phyloP scores from a whole-genome alignment of 2,888 invertebrate genomes.

The Rhyacophila evoluta region DNA sequence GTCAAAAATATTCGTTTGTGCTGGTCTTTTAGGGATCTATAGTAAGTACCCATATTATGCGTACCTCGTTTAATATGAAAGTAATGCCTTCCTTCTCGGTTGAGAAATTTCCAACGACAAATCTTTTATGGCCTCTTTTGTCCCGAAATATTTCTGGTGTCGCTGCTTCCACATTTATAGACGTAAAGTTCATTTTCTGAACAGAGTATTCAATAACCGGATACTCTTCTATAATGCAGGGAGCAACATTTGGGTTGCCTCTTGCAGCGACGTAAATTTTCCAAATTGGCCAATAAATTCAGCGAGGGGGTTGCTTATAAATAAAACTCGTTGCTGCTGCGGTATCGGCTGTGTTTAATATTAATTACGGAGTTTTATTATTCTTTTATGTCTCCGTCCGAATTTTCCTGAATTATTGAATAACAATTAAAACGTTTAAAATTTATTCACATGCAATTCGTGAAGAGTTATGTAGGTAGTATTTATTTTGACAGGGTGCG shows the following conservation, averaged over 20 bases:
- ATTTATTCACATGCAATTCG: too few relatives aligned
- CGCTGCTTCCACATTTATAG: background rate
- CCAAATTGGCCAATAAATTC: conserved; percentile 7
- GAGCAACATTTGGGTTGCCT: conserved; percentile 3
- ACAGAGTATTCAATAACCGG: background rate
- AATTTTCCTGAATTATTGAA: too few relatives aligned
- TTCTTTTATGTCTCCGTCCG: background rate
- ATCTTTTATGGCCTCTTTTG: conserved; percentile 8
- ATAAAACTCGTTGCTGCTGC: background rate
- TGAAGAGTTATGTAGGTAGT: too few relatives aligned
- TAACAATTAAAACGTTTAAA: too few relatives aligned
- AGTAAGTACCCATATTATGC: background rate
- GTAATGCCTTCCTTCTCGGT: background rate
- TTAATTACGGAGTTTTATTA: background rate
- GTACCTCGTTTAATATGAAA: background rate
- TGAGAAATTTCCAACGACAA: conserved; percentile 12
- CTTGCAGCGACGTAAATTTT: background rate
- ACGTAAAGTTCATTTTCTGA: background rate
- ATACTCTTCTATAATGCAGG: conserved; percentile 1
- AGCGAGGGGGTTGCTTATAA: background rate
- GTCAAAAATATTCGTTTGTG: background rate
- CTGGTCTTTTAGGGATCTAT: background rate
- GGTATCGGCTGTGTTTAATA: background rate
- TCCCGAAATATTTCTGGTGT: background rate
- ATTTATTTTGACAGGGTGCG: too few relatives aligned